phyloP scores from a whole-genome alignment of 2,113 vertebrate genomes.

The Rallus limicola region DNA sequence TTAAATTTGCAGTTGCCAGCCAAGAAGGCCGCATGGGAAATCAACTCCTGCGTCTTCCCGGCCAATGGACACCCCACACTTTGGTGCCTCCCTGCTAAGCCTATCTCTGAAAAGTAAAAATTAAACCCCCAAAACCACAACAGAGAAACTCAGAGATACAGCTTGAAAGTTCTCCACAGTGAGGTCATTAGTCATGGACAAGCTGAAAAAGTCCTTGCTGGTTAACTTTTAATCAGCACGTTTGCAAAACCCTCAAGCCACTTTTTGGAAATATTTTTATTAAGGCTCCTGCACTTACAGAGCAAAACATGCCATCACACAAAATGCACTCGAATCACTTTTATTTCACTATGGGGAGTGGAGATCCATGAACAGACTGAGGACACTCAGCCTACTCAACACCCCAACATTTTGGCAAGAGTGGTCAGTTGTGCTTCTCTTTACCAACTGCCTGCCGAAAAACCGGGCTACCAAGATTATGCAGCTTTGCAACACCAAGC shows the following conservation, averaged over 20 bases:
- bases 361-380: neutral
- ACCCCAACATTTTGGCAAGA: neutral
- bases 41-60: neutral
- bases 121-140: neutral
- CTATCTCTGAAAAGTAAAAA: neutral
- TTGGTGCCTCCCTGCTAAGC: neutral
- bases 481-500: neutral
- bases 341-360: neutral
- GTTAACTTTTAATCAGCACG: neutral
- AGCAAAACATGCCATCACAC: neutral
- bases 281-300: neutral
- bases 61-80: neutral
- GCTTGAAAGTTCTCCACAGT: neutral
- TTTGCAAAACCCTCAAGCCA: neutral
- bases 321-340: neutral
- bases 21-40: neutral
- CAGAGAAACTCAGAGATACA: neutral
- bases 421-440: fast-evolving
- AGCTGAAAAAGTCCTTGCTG: neutral
- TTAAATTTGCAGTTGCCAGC: neutral
- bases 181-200: neutral
- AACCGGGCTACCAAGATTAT: neutral
- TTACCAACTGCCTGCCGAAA: neutral
- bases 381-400: neutral
- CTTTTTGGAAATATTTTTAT: neutral